Evolutionary conservation across 1,140 invertebrate species (phyloP).

Genomic region (Drosophila erecta): DNA sequence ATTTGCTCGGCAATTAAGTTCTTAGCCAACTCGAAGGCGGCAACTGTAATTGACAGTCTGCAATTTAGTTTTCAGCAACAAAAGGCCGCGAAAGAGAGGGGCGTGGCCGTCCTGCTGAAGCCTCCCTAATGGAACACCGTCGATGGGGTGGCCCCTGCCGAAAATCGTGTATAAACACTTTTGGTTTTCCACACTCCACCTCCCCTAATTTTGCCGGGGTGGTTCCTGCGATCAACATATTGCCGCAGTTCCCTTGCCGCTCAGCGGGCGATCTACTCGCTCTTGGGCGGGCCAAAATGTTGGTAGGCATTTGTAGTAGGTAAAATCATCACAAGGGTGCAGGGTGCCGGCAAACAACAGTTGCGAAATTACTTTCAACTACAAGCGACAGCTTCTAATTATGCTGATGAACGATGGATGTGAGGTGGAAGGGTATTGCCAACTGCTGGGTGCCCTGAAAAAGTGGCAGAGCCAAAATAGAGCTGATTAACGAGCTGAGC

Average conservation of each 20-base stretch:
- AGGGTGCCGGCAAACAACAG: slow-evolving; percentile 46
- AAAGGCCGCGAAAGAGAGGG: slow-evolving; percentile 20
- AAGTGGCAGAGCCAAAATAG: slow-evolving; percentile 30
- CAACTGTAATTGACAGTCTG: slow-evolving; percentile 78
- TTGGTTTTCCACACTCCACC: slow-evolving; percentile 41
- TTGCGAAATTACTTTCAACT: slow-evolving; percentile 56
- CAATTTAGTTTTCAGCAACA: slow-evolving; percentile 51
- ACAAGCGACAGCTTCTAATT: slow-evolving; percentile 61
- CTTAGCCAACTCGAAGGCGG: slow-evolving; percentile 42
- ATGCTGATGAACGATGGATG: slow-evolving; percentile 51
- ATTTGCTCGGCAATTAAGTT: slow-evolving; percentile 61
- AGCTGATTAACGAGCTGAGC: slow-evolving; percentile 37
- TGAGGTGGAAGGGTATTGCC: slow-evolving; percentile 19
- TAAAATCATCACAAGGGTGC: slow-evolving; percentile 24
- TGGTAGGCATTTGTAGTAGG: slow-evolving; percentile 15
- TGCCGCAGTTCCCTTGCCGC: slow-evolving; percentile 22
- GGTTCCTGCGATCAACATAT: slow-evolving; percentile 48
- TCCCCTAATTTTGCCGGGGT: slow-evolving; percentile 11
- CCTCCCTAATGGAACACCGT: slow-evolving; percentile 34
- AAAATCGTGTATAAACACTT: slow-evolving; percentile 43
- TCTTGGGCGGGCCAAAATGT: slow-evolving; percentile 50
- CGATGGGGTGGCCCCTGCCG: slow-evolving; percentile 23
- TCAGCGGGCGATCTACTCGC: slow-evolving; percentile 37
- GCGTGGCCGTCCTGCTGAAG: slow-evolving; percentile 39
- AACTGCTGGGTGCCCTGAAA: slow-evolving; percentile 21